These are phyloP conservation scores for Fistularia commersonii DNA, from an alignment of 2,797 vertebrate genomes.

Conservation along the genomic window DNA sequence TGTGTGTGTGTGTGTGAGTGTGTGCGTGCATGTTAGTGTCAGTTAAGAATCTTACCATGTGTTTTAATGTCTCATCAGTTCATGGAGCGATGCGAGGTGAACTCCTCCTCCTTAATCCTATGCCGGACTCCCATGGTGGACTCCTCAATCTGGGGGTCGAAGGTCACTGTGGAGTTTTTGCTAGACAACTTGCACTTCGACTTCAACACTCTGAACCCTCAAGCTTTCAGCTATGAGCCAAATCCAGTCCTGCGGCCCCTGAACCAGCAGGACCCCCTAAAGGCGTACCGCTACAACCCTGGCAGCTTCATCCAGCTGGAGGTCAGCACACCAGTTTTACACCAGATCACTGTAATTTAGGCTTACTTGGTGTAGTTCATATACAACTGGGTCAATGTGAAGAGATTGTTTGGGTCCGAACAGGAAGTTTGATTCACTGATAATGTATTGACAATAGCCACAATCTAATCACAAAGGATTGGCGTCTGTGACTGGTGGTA, in stretches of 20 bases:
- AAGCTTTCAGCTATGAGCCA: conserved; percentile 84
- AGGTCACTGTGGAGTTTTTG: conserved; percentile 85
- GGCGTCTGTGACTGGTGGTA: no score
- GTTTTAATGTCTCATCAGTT: conserved; percentile 69
- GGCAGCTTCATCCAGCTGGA: conserved; percentile 96
- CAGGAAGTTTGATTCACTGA: no score
- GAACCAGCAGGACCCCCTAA: conserved; percentile 82
- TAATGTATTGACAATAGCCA: no score
- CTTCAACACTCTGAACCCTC: conserved; percentile 78
- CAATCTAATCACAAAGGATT: no score
- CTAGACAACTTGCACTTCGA: conserved; percentile 90
- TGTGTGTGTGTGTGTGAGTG: conserved; percentile 2
- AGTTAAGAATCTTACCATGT: background rate
- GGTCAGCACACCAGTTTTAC: conserved; percentile 74
- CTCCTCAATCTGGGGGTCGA: conserved; percentile 56
- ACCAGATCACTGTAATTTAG: no score
- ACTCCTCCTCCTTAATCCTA: conserved; percentile 84
- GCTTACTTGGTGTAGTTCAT: no score
- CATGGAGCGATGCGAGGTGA: conserved; percentile 82
- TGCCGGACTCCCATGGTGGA: conserved; percentile 87
- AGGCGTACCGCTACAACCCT: conserved; percentile 91
- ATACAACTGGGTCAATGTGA: no score
- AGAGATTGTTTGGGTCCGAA: no score
- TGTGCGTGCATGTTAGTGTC: background rate
- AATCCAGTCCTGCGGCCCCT: conserved; percentile 83